Evolutionary conservation across 2,797 vertebrate species (phyloP).

Genomic region (Serranus cabrilla): DNA sequence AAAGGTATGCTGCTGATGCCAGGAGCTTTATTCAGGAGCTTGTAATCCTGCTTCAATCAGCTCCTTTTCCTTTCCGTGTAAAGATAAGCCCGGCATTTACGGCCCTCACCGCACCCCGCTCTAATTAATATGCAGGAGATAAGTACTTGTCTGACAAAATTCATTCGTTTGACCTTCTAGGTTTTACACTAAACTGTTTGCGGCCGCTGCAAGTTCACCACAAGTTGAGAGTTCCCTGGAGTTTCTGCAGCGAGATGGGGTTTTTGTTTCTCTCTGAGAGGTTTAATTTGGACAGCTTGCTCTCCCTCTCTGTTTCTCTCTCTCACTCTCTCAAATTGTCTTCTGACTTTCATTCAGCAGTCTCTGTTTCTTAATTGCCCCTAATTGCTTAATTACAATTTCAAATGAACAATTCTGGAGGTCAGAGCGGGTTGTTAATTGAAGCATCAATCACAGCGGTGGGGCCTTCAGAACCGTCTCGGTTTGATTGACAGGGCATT

Average conservation of each 20-base stretch:
- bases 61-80: conserved; percentile 82
- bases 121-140: conserved; percentile 88
- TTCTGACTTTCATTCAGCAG: conserved; percentile 84
- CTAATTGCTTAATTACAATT: conserved; percentile 90
- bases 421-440: conserved; percentile 86
- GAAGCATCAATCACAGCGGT: conserved; percentile 88
- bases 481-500: conserved; percentile 87
- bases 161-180: conserved; percentile 85
- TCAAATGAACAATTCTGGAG: conserved; percentile 89
- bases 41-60: conserved; percentile 89
- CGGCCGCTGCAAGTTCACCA: conserved; percentile 74
- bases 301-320: conserved; percentile 57
- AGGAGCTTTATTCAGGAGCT: conserved; percentile 83
- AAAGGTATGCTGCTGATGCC: conserved; percentile 81
- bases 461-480: conserved; percentile 77
- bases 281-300: conserved; percentile 71
- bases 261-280: conserved; percentile 69
- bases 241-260: conserved; percentile 62
- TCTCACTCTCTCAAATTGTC: conserved; percentile 80
- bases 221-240: conserved; percentile 75
- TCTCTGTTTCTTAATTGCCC: conserved; percentile 87
- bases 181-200: conserved; percentile 82
- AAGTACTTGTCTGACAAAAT: conserved; percentile 86
- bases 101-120: conserved; percentile 71
- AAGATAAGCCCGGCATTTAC: conserved; percentile 86